These are phyloP conservation scores for Rhincodon typus DNA, from an alignment of 2,797 vertebrate genomes.

Conservation along the genomic window DNA sequence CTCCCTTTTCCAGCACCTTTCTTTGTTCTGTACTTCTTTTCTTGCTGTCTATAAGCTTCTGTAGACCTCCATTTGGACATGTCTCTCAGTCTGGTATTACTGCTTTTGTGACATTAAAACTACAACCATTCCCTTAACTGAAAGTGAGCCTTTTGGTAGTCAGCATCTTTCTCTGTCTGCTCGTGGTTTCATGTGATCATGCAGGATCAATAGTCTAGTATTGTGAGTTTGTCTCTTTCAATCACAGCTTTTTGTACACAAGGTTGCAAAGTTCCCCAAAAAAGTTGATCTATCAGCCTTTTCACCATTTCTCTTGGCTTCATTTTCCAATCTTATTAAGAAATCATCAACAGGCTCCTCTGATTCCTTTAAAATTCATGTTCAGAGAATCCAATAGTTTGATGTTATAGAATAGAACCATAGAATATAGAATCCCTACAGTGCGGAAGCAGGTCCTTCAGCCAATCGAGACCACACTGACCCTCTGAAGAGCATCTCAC, in stretches of 20 bases:
- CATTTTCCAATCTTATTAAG: not conserved
- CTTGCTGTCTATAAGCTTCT: not conserved
- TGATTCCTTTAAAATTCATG: not conserved
- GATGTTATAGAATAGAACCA: too few species aligned
- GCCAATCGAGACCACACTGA: too few species aligned
- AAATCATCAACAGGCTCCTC: not conserved
- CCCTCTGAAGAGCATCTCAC: too few species aligned
- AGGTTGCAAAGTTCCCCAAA: not conserved
- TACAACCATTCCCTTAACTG: not conserved
- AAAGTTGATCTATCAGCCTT: not conserved
- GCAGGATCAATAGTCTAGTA: not conserved
- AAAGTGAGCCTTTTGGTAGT: not conserved
- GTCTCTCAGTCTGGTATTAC: not conserved
- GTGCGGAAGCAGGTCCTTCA: too few species aligned
- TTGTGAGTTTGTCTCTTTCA: not conserved
- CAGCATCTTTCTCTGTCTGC: not conserved
- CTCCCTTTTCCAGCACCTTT: not conserved
- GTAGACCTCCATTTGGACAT: not conserved
- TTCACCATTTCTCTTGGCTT: too few species aligned
- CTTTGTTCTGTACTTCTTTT: not conserved
- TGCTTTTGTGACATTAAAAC: not conserved
- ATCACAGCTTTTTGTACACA: not conserved
- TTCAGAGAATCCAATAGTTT: not conserved
- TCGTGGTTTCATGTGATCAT: not conserved
- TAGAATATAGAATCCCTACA: too few species aligned